Base-by-base conservation (phyloP, 2,797 vertebrate genomes). In the Mormyrus proboscirostris region DNA sequence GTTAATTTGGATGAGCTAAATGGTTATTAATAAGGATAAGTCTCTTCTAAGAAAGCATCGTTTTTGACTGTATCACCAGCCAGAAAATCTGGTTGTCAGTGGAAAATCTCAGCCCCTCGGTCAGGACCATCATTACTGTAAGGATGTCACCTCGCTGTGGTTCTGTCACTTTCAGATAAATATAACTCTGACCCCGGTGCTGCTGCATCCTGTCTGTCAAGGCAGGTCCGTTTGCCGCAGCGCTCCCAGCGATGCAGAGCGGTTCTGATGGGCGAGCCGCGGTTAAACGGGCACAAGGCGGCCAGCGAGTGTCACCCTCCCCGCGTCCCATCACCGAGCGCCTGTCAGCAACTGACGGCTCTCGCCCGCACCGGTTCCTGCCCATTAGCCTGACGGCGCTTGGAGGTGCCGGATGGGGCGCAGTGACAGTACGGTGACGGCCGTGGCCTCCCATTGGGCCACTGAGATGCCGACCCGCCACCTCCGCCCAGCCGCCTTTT, bases 331-430 rank as follows among this genome's bases (percentile, higher is more conserved):
- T 51, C 44, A 25, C 19, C 9, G 29, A 53, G 59, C 2, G 84
- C 44, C 57, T 47, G 29, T 47, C 29, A 25, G 84, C 25, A 12
- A 47, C 79, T 57, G 55, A 29, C 59, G 16, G 55, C 93, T 88
- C 91, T 91, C 90, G 69, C 89, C 91, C 82, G 90, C 91, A 91
- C 90, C 91, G 90, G 4, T 92, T 89, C 91, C 90, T 90, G 93
- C 93, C 92, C 90, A 55, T 92, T 91, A 87, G 47, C 91, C 59
- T 94, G 95, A 92, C 90, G 92, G 88, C 7, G 10, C 92, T 86
- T 89, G 29, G 92, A 90, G 91, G 92, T 91, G 92, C 89, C 92
- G 91, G 94, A 92, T 95, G 93, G 94, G 84, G 89, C 57, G 7
- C 8, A 91, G 87, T 93, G 94, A 93, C 92, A 89, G 85, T 41